Evolutionary conservation across 2,113 vertebrate species (phyloP).

Genomic region (Lasiurus cinereus): DNA sequence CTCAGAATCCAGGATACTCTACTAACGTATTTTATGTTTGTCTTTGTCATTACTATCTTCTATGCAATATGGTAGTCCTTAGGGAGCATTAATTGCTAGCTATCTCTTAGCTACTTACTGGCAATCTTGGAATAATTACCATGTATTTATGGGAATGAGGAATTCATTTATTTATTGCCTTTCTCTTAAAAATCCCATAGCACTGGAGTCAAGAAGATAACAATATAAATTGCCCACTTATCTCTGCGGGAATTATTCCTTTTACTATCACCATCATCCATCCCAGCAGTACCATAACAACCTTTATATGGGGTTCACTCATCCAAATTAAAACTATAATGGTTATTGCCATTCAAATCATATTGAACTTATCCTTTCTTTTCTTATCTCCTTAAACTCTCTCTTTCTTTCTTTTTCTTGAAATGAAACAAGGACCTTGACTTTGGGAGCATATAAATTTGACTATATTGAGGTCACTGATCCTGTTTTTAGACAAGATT

Average conservation of each 20-base stretch:
- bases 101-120: slow-evolving; percentile 74
- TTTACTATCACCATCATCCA: not conserved
- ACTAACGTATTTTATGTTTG: not conserved
- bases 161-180: slow-evolving; percentile 77
- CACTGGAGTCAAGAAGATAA: slow-evolving; percentile 62
- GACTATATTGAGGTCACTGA: not conserved
- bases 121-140: slow-evolving; percentile 69
- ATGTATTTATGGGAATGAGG: slow-evolving; percentile 76
- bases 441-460: not conserved
- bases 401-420: not conserved
- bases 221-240: slow-evolving; percentile 44
- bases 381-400: not conserved
- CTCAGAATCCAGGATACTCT: slow-evolving; percentile 35
- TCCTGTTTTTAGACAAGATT: not conserved
- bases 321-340: not conserved
- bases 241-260: slow-evolving; percentile 38
- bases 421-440: not conserved
- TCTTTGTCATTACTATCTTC: slow-evolving; percentile 71
- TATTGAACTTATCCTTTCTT: slow-evolving; percentile 3
- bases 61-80: slow-evolving; percentile 35
- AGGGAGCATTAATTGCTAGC: slow-evolving; percentile 71
- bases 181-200: slow-evolving; percentile 70
- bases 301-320: not conserved
- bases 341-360: not conserved
- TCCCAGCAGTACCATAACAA: not conserved